phyloP scores from a whole-genome alignment of 2,888 invertebrate species.

The Willowsia nigromaculata region DNA sequence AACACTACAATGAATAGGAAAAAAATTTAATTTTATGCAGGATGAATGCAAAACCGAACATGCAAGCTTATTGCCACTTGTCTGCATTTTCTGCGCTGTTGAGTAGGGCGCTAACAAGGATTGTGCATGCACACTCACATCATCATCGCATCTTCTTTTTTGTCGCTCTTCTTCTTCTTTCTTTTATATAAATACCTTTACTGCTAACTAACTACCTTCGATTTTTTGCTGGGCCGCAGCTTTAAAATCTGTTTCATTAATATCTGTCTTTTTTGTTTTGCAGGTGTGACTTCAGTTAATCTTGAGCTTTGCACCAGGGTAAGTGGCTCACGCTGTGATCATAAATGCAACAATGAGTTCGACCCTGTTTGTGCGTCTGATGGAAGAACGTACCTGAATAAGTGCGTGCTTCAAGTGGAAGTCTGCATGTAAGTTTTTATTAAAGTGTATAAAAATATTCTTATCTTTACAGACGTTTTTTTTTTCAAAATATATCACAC shows the following conservation, averaged over 20 bases:
- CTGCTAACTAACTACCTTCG: neutral
- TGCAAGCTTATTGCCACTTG: neutral
- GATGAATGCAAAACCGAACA: constrained; percentile 6
- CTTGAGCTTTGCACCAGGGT: constrained; percentile 84
- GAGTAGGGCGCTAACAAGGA: constrained; percentile 1
- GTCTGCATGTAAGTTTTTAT: constrained; percentile 85
- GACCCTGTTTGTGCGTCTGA: constrained; percentile 94
- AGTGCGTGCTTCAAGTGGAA: constrained; percentile 87
- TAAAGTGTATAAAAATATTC: neutral
- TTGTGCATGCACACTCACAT: neutral
- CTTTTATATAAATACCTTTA: neutral
- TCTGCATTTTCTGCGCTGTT: constrained; percentile 5
- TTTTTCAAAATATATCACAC: neutral
- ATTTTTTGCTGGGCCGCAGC: neutral
- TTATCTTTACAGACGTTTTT: neutral
- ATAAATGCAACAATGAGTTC: constrained; percentile 89
- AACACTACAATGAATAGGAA: neutral
- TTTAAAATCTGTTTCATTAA: neutral
- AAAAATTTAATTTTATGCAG: constrained; percentile 5
- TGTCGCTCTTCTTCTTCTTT: neutral
- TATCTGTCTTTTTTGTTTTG: constrained; percentile 36
- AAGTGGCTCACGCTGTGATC: constrained; percentile 86
- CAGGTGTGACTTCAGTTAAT: constrained; percentile 78
- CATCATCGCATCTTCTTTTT: too few relatives aligned
- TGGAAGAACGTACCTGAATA: constrained; percentile 91